phyloP scores from a whole-genome alignment of 1,140 invertebrate genomes.

The Lethrus apterus region DNA sequence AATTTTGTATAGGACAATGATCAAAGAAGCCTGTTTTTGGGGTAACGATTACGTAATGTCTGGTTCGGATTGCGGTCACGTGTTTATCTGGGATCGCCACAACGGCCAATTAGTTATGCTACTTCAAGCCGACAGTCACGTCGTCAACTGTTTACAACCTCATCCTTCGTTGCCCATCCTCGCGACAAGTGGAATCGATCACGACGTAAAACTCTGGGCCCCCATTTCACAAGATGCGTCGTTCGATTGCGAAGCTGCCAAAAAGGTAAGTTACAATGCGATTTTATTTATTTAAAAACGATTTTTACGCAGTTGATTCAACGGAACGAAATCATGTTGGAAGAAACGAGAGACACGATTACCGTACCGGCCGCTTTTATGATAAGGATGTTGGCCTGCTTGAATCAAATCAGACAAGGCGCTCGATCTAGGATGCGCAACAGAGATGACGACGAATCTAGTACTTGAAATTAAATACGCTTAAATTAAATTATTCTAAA shows the following conservation, averaged over 20 bases:
- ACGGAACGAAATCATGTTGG: slow-evolving; percentile 79
- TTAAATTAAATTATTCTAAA: too few relatives aligned
- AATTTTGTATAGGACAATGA: slow-evolving; percentile 70
- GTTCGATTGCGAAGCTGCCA: slow-evolving; percentile 62
- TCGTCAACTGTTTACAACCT: slow-evolving; percentile 82
- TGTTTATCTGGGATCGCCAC: slow-evolving; percentile 61
- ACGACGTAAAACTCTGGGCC: slow-evolving; percentile 83
- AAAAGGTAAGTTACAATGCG: slow-evolving; percentile 52
- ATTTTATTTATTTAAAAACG: slow-evolving; percentile 8
- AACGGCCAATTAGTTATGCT: slow-evolving; percentile 67
- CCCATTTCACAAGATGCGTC: slow-evolving; percentile 52
- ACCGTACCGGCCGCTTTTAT: slow-evolving; percentile 84
- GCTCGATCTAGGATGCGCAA: slow-evolving; percentile 24
- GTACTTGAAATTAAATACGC: too few relatives aligned
- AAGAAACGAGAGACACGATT: slow-evolving; percentile 83
- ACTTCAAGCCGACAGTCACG: slow-evolving; percentile 75
- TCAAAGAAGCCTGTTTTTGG: slow-evolving; percentile 88
- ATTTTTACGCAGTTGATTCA: slow-evolving; percentile 58
- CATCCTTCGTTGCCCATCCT: slow-evolving; percentile 75
- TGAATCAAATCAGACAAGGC: slow-evolving; percentile 65
- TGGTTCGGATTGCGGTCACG: slow-evolving; percentile 79
- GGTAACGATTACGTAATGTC: slow-evolving; percentile 76
- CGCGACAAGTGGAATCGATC: slow-evolving; percentile 84
- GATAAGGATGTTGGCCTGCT: slow-evolving; percentile 75
- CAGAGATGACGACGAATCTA: not conserved